These are phyloP conservation scores for Oithona nana DNA, from an alignment of 2,888 invertebrate genomes.

Conservation along the genomic window DNA sequence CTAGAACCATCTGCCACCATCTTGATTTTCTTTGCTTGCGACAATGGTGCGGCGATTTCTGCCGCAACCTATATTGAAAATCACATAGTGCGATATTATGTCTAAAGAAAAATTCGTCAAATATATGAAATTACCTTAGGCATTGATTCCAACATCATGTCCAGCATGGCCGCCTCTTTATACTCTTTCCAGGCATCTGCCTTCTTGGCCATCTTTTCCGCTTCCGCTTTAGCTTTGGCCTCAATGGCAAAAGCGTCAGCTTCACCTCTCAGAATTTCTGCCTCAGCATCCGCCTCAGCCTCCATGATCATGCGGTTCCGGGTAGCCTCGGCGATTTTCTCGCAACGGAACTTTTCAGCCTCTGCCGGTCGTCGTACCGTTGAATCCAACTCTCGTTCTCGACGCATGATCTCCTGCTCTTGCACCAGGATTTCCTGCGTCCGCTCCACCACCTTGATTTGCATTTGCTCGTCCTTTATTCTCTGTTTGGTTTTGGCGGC, in stretches of 20 bases:
- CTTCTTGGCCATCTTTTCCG: constrained; percentile 90
- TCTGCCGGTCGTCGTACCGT: constrained; percentile 83
- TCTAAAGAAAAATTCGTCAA: constrained; percentile 12
- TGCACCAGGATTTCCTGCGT: constrained; percentile 84
- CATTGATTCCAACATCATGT: constrained; percentile 84
- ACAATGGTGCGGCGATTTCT: constrained; percentile 83
- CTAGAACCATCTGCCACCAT: constrained; percentile 80
- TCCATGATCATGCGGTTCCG: constrained; percentile 47
- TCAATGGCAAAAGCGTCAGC: constrained; percentile 69
- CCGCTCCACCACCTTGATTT: constrained; percentile 68
- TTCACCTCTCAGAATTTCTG: constrained; percentile 44
- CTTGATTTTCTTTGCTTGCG: constrained; percentile 82
- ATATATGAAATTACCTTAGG: constrained; percentile 52
- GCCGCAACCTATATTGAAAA: constrained; percentile 54
- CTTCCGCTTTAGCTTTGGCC: constrained; percentile 85
- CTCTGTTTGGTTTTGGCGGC: constrained; percentile 88
- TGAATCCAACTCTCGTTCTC: constrained; percentile 78
- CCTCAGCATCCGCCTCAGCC: constrained; percentile 86
- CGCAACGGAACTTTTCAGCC: constrained; percentile 54
- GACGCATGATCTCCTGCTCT: constrained; percentile 82
- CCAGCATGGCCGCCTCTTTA: constrained; percentile 82
- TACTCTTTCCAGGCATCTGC: constrained; percentile 94
- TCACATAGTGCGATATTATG: too few relatives aligned
- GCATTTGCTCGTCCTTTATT: constrained; percentile 93
- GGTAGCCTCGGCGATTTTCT: constrained; percentile 14